phyloP scores from a whole-genome alignment of 2,888 invertebrate species.

The Cheilosia vulpina region DNA sequence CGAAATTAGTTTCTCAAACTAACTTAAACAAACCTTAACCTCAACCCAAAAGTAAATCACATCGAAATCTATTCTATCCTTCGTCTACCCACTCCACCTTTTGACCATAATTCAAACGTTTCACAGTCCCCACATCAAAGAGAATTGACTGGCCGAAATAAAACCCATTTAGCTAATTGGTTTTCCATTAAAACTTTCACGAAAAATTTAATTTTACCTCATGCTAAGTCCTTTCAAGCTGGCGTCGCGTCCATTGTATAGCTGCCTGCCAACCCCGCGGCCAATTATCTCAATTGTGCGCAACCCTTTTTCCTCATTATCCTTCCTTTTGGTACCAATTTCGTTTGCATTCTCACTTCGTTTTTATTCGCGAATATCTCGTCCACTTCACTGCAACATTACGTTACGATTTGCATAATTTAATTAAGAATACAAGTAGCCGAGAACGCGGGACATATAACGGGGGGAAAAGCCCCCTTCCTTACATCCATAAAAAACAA shows the following conservation, averaged over 20 bases:
- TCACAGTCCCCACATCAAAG: slow-evolving; percentile 29
- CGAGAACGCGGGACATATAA: background rate
- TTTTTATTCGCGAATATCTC: slow-evolving; percentile 30
- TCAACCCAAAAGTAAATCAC: background rate
- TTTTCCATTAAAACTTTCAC: slow-evolving; percentile 47
- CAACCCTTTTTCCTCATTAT: slow-evolving; percentile 47
- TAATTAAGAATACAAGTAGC: slow-evolving; percentile 57
- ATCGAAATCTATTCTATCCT: background rate
- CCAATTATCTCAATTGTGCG: slow-evolving; percentile 58
- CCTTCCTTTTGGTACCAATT: background rate
- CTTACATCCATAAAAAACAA: slow-evolving; percentile 7
- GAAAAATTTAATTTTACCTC: slow-evolving; percentile 44
- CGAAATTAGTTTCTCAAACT: too few species aligned
- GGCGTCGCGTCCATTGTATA: slow-evolving; percentile 11
- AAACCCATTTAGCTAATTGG: slow-evolving; percentile 58
- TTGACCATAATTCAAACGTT: slow-evolving; percentile 38
- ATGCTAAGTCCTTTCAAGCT: slow-evolving; percentile 17
- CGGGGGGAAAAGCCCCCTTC: too few species aligned
- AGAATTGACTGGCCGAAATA: slow-evolving; percentile 21
- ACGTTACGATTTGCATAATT: slow-evolving; percentile 66
- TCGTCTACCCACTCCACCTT: background rate
- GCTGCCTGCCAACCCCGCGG: slow-evolving; percentile 10
- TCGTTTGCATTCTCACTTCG: background rate
- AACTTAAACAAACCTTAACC: background rate
- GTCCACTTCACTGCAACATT: slow-evolving; percentile 45